phyloP scores from a whole-genome alignment of 2,888 invertebrate species.

The Drosophila meridiana region DNA sequence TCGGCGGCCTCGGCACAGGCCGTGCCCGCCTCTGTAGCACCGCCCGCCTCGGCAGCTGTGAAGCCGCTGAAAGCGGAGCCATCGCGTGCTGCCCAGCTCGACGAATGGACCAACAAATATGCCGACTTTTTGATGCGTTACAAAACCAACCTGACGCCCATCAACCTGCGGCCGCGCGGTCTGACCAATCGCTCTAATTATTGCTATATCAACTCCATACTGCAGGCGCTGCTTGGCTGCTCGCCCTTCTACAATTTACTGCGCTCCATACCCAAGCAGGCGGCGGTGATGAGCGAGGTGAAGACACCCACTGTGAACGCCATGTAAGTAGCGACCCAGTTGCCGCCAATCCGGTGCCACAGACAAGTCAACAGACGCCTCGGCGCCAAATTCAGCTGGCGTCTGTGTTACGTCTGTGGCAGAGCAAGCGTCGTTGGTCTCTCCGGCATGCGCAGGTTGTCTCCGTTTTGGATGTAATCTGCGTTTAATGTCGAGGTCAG shows the following conservation, averaged over 20 bases:
- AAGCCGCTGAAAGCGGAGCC: slow-evolving; percentile 64
- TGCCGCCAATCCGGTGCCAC: slow-evolving; percentile 51
- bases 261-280: slow-evolving; percentile 90
- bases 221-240: slow-evolving; percentile 97
- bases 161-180: slow-evolving; percentile 94
- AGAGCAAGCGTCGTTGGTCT: slow-evolving; percentile 64
- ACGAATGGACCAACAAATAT: slow-evolving; percentile 85
- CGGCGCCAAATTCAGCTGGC: slow-evolving; percentile 54
- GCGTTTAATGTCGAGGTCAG: slow-evolving; percentile 29
- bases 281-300: slow-evolving; percentile 86
- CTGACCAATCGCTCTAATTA: slow-evolving; percentile 97
- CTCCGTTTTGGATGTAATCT: slow-evolving; percentile 79
- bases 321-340: slow-evolving; percentile 87
- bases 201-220: slow-evolving; percentile 97
- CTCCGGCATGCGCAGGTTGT: slow-evolving; percentile 42
- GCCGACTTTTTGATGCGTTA: slow-evolving; percentile 91
- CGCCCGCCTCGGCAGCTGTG: slow-evolving; percentile 49
- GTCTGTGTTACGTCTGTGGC: slow-evolving; percentile 84
- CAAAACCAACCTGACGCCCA: slow-evolving; percentile 91
- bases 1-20: slow-evolving; percentile 85
- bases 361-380: slow-evolving; percentile 83
- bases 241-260: slow-evolving; percentile 97
- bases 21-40: slow-evolving; percentile 58
- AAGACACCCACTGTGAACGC: slow-evolving; percentile 95
- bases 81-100: slow-evolving; percentile 67